These are phyloP conservation scores for Yponomeuta evonymella DNA, from an alignment of 2,888 invertebrate genomes.

Conservation along the genomic window DNA sequence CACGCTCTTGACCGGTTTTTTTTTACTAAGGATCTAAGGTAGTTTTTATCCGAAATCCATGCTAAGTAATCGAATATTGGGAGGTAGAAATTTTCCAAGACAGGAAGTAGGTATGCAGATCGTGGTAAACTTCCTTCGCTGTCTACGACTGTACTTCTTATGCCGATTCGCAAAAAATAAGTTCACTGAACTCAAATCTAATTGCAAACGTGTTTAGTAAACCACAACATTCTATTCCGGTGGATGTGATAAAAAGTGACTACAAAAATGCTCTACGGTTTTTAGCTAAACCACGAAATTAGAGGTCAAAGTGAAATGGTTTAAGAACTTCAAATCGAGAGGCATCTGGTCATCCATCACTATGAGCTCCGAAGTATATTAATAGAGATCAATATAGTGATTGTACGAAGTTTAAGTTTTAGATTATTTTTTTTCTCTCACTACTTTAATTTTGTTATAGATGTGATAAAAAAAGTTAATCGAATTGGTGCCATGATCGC, in stretches of 20 bases:
- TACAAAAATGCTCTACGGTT: background rate
- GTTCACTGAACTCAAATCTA: background rate
- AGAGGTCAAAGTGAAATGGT: background rate
- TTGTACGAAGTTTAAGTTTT: background rate
- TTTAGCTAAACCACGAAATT: background rate
- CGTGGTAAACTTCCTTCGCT: too few relatives aligned
- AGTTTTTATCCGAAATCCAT: too few relatives aligned
- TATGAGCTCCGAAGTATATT: background rate
- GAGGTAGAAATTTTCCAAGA: too few relatives aligned
- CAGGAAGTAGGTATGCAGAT: too few relatives aligned
- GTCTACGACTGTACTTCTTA: too few relatives aligned
- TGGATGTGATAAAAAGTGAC: background rate
- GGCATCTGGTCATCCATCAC: background rate
- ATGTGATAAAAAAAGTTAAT: background rate
- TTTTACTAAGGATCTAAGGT: too few relatives aligned
- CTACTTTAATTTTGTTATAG: background rate
- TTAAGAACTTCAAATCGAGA: background rate
- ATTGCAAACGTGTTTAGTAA: background rate
- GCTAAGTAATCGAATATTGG: too few relatives aligned
- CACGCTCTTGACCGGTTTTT: too few relatives aligned
- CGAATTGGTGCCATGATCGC: background rate
- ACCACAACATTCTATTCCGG: background rate
- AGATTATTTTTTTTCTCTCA: background rate
- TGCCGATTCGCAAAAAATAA: too few relatives aligned
- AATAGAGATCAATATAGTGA: background rate